Percentiles rank a stretch among this genome's conserved stretches.
These are phyloP conservation scores for Cepphus grylle DNA, from an alignment of 2,113 vertebrate species.

Conservation along the genomic window DNA sequence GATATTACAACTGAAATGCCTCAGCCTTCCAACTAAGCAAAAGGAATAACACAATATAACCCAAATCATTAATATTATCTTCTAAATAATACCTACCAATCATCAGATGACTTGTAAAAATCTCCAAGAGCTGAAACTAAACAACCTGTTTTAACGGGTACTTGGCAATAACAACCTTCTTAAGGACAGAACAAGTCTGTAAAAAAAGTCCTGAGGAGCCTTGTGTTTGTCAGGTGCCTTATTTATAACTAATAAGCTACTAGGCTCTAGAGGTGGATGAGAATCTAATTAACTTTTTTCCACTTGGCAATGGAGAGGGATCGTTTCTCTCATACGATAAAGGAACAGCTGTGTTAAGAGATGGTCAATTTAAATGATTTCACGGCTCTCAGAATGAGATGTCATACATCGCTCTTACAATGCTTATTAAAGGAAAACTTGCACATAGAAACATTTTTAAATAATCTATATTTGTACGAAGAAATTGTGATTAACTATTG, in stretches of 20 bases:
- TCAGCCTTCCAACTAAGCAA: not conserved
- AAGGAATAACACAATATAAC: not conserved
- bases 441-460: not conserved
- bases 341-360: not conserved
- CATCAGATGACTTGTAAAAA: not conserved
- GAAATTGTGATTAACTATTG: not conserved
- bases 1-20: not conserved
- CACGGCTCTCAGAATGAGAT: not conserved
- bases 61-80: not conserved
- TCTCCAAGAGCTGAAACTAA: not conserved
- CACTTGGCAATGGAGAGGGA: not conserved
- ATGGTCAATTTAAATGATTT: not conserved
- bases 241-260: not conserved
- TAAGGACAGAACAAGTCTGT: fast-evolving
- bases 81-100: not conserved
- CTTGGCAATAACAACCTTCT: not conserved
- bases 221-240: not conserved
- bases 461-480: not conserved
- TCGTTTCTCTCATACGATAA: not conserved
- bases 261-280: not conserved
- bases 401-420: not conserved
- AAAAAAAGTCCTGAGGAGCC: not conserved
- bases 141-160: not conserved
- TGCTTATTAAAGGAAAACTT: not conserved
- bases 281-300: not conserved